These are phyloP conservation scores for Gymnothorax reevesii DNA, from an alignment of 2,797 vertebrate species.

Conservation along the genomic window DNA sequence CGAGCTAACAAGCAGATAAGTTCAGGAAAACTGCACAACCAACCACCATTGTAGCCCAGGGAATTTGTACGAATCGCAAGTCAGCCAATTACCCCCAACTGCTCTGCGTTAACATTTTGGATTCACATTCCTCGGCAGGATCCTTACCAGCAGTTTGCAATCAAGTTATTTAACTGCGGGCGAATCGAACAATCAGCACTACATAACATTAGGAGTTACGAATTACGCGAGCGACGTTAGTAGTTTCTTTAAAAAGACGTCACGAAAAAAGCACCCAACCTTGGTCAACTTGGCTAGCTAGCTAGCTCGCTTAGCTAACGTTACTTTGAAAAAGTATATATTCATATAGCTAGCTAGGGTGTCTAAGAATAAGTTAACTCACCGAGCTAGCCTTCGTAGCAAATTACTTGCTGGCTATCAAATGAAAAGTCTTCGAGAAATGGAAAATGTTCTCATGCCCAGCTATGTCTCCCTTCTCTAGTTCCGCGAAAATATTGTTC, in stretches of 20 bases:
- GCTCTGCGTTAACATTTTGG: neutral
- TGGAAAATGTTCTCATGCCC: slow-evolving; percentile 28
- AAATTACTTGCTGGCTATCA: slow-evolving; percentile 14
- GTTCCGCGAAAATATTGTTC: slow-evolving; percentile 22
- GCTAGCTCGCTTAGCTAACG: neutral
- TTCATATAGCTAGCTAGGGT: neutral
- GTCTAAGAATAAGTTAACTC: slow-evolving; percentile 1
- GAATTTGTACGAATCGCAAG: neutral
- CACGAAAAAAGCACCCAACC: neutral
- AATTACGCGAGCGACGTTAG: too few relatives aligned
- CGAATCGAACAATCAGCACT: neutral
- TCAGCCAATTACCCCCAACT: neutral
- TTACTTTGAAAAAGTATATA: neutral
- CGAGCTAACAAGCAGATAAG: neutral
- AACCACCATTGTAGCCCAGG: neutral
- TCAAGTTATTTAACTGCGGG: neutral
- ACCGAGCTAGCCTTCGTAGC: slow-evolving; percentile 22
- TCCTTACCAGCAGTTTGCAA: neutral
- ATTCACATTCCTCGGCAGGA: neutral
- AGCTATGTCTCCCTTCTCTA: slow-evolving; percentile 7
- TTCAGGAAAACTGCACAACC: neutral
- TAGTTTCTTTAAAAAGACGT: neutral
- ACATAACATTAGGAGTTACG: neutral
- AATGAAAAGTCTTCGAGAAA: slow-evolving; percentile 4
- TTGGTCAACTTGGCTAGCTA: neutral